Base-by-base conservation (phyloP, 2,113 vertebrate genomes). In the Micromys minutus region DNA sequence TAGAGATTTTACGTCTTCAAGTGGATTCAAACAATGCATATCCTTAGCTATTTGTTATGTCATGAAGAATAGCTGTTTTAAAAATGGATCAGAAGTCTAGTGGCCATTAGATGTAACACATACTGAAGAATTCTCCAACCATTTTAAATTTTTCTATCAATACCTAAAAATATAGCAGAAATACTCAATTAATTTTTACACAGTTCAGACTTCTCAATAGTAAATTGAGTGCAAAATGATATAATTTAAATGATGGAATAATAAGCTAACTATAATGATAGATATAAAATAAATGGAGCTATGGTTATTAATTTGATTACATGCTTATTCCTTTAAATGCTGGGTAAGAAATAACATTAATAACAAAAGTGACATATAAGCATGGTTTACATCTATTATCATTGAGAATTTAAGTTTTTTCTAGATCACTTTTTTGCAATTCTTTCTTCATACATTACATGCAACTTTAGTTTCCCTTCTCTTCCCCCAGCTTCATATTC, bases 1-100 rank as follows among this genome's bases (percentile, higher is more conserved):
- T 31, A 83, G 36, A 90, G 26, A 1, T 63, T 95, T 87, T 92
- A 80, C 19, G 42, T 69, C 86, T 74, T 36, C 71, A 91, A n/a
- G 24, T 67, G 90, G 36, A 72, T 91, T 79, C 36, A 80, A 59
- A 93, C 22, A 24, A 34, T 16, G 39, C 79, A 63, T 87, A 50
- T 67, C 24, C 2, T 94, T 4, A 93, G 45, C 69, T 93, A 13
- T 95, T 59, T 83, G 29, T 80, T 19, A 94, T 79, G 19, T 86
- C 92, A 90, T 21, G 57, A 61, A 83, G 16, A 52, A 80, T 29
- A 61, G 4, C 4, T 5, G 1, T 39, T 89, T 72, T 31, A 85
- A 31, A 86, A n/a, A 39, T 89, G 34, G 86, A 57, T 10, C 39
- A 92, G 26, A 83, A 34, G 22, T 59, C 47, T 29, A 69, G 19